Base-by-base conservation (phyloP, 2,888 invertebrate genomes). In the Nomada hirtipes region DNA sequence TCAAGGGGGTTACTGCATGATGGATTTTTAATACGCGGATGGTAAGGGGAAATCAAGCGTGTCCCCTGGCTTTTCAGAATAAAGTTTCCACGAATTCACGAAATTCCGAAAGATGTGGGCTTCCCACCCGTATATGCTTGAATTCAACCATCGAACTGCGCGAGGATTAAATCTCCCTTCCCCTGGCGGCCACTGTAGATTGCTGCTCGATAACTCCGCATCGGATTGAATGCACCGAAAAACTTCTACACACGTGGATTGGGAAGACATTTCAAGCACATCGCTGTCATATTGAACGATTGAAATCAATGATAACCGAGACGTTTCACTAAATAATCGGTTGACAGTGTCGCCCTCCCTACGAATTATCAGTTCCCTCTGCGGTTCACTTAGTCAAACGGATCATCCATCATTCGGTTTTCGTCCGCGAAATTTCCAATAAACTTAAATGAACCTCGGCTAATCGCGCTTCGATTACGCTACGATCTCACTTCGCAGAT, bases 121-220 rank as follows among this genome's bases (percentile, higher is more conserved):
- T 11, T 20, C 20, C 26, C 59, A 50, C 86, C 86, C 86, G 74
- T 85, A 86, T 86, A 29, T n/a, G n/a, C 70, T 44, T 20, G 65
- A 71, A 76, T 74, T 75, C 53, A 50, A 67, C 7, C 47, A 11
- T 50, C 23, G 13, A 64, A 60, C 60, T 60, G 53, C 55, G 44
- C 53, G 36, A 69, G 13, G 57, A 59, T 4, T 47, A 3, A 11
- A 15, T 15, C 11, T 47, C 47, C n/a, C 26, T 29, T 61, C 57
- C 55, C 36, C 23, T 53, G 44, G 36, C 20, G 20, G 10, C 18
- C 2, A 50, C 11, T 2, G n/a, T 15, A 57, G 47, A 79, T 76
- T n/a, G 2, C 15, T 18, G n/a, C 60, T 23, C 61, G 52, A 60
- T 60, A 65, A 60, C 4, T 60, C 47, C 7, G 20, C 10, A 20